Conservation (phyloP, 2,888 invertebrate species). For the Chrysina gloriosa region DNA sequence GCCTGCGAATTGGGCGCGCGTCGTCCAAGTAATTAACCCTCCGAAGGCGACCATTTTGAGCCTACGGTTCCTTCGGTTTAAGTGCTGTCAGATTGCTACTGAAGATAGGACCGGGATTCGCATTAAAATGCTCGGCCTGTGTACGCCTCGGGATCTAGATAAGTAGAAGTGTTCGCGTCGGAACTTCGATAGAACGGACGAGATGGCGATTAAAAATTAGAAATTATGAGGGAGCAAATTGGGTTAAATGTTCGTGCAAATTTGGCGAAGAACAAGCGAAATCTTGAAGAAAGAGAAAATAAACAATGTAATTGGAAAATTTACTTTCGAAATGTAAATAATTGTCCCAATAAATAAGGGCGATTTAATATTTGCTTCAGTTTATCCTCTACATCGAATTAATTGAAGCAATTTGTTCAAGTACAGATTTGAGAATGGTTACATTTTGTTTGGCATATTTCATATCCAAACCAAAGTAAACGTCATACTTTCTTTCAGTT, state of each 20-base stretch:
- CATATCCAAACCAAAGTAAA: no score
- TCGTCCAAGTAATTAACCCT: slow-evolving; percentile 33
- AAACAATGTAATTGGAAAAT: neutral
- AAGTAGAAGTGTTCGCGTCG: slow-evolving; percentile 26
- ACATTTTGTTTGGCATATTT: no score
- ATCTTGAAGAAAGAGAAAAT: neutral
- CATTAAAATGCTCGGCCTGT: slow-evolving; percentile 32
- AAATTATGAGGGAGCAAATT: slow-evolving; percentile 35
- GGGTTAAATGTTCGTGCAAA: slow-evolving; percentile 30
- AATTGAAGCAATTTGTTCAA: neutral
- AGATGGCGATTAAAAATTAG: slow-evolving; percentile 29
- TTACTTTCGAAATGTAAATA: neutral
- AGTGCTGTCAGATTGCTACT: slow-evolving; percentile 31
- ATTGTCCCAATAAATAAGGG: neutral
- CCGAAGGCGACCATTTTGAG: slow-evolving; percentile 15
- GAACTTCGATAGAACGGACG: slow-evolving; percentile 32
- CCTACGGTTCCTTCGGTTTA: slow-evolving; percentile 32
- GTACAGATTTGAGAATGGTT: neutral
- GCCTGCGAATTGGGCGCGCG: slow-evolving; percentile 30
- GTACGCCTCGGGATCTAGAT: slow-evolving; percentile 36
- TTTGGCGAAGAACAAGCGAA: slow-evolving; percentile 5
- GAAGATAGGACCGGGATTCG: slow-evolving; percentile 27
- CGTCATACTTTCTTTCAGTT: no score
- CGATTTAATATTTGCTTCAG: neutral
- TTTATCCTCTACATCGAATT: neutral